phyloP scores from a whole-genome alignment of 2,797 vertebrate genomes.

The Melanogrammus aeglefinus region DNA sequence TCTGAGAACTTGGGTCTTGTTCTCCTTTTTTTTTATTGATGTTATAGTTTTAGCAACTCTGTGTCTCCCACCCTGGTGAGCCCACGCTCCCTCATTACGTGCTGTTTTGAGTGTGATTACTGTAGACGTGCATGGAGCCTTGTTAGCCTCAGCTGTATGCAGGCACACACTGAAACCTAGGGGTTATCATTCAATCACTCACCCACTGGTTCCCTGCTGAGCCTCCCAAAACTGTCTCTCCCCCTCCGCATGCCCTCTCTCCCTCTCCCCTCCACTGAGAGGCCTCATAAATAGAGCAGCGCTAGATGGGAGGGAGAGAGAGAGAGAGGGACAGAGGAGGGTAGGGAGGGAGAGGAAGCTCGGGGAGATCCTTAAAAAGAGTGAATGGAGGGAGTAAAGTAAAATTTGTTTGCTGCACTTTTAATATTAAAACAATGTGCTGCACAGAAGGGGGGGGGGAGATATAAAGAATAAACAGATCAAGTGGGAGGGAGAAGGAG shows the following conservation, averaged over 20 bases:
- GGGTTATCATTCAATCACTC: background rate
- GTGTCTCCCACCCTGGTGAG: background rate
- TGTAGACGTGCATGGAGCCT: background rate
- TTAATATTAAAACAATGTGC: too few relatives aligned
- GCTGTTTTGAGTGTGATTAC: background rate
- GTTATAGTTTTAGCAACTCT: too few relatives aligned
- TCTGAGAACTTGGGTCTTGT: background rate
- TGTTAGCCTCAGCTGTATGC: background rate
- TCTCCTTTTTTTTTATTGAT: background rate
- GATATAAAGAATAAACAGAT: too few relatives aligned
- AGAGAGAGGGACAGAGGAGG: background rate
- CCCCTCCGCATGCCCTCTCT: background rate
- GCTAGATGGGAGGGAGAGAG: constrained; percentile 29
- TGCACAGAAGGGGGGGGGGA: too few relatives aligned
- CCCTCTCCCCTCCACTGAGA: constrained; percentile 26
- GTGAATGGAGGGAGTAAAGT: background rate
- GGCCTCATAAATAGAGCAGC: constrained; percentile 62
- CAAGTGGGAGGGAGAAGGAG: background rate
- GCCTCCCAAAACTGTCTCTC: background rate
- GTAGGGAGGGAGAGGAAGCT: background rate
- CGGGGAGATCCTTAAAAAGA: background rate
- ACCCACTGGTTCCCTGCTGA: background rate
- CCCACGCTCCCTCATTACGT: background rate
- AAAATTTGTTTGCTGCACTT: background rate
- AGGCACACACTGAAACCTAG: background rate